Percentiles rank a stretch among this genome's conserved stretches.
Evolutionary conservation across 2,797 vertebrate genomes (phyloP).

Genomic region (Macrochelys suwanniensis): DNA sequence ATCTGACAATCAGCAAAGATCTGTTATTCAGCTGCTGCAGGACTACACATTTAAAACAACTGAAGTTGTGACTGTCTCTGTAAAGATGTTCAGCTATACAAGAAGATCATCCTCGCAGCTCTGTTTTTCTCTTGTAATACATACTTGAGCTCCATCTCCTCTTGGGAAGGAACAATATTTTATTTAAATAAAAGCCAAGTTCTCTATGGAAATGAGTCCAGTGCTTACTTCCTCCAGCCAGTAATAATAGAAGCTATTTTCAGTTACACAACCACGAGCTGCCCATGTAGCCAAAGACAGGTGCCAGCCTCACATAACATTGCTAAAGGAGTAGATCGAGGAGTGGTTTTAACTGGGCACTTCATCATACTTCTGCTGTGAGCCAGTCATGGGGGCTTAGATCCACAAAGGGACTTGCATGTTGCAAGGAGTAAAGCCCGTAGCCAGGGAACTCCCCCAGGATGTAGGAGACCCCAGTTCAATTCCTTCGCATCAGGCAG

Average conservation of each 20-base stretch:
- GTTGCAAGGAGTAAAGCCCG: background rate
- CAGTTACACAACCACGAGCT: fast-evolving
- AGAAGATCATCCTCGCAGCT: background rate
- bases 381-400: background rate
- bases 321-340: fast-evolving
- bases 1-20: background rate
- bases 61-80: background rate
- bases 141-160: background rate
- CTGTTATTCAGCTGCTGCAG: background rate
- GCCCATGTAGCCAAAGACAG: background rate
- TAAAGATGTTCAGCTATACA: background rate
- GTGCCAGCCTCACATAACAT: fast-evolving
- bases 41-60: background rate
- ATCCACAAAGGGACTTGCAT: background rate
- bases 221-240: background rate
- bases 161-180: background rate
- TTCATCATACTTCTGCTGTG: background rate
- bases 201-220: background rate
- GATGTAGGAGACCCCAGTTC: background rate
- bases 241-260: background rate
- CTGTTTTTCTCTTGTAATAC: background rate
- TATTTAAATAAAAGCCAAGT: conserved; percentile 50
- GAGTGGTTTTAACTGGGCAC: background rate
- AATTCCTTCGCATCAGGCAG: too few species aligned
- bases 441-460: background rate